Conservation (phyloP, 2,113 vertebrate species). For the Macrotus californicus region DNA sequence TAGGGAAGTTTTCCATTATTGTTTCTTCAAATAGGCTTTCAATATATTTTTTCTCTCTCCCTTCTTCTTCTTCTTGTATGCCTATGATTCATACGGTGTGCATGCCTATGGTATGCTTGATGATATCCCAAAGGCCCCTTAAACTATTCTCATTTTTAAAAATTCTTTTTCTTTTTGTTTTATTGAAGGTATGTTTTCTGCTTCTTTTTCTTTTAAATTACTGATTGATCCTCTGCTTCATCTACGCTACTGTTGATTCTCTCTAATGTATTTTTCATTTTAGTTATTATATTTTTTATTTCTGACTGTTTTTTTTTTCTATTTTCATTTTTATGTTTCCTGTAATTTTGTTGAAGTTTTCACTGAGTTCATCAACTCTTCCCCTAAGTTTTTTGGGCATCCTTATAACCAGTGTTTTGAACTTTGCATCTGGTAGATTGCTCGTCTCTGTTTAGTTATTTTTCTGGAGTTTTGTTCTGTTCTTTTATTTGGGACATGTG, state of each 20-base stretch:
- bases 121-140: background rate
- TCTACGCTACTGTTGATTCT: background rate
- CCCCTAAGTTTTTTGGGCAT: background rate
- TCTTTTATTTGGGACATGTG: background rate
- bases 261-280: background rate
- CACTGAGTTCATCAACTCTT: background rate
- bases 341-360: background rate
- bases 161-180: background rate
- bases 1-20: background rate
- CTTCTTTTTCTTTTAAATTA: background rate
- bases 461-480: background rate
- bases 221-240: background rate
- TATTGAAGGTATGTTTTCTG: background rate
- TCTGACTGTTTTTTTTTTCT: background rate
- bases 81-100: background rate
- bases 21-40: background rate
- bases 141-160: background rate
- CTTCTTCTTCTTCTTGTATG: background rate
- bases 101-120: background rate
- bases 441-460: background rate
- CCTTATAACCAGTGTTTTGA: background rate
- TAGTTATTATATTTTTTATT: background rate
- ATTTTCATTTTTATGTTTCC: background rate
- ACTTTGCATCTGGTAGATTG: background rate
- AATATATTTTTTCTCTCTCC: too few relatives aligned